phyloP scores from a whole-genome alignment of 1,140 invertebrate genomes.

The Scylla paramamosain region DNA sequence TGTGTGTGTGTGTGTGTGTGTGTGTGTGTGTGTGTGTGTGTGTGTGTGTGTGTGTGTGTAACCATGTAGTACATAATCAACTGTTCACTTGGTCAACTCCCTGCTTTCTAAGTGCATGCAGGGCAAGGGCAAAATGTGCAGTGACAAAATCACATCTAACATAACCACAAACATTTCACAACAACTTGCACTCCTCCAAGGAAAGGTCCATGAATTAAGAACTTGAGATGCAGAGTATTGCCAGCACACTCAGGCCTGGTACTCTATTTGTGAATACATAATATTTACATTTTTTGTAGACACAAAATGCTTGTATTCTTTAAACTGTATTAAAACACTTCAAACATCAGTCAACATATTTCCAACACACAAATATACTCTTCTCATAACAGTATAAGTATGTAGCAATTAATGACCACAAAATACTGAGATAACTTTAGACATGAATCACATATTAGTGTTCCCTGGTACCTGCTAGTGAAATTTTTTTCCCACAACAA shows the following conservation, averaged over 20 bases:
- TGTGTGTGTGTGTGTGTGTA: too few relatives aligned
- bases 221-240: constrained; percentile 22
- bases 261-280: not conserved
- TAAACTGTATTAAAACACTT: constrained; percentile 7
- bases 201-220: not conserved
- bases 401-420: not conserved
- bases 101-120: not conserved
- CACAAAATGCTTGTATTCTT: not conserved
- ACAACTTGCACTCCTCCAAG: not conserved
- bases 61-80: too few relatives aligned
- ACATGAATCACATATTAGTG: constrained; percentile 15
- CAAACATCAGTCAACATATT: constrained; percentile 16
- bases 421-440: not conserved
- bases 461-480: not conserved
- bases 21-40: not conserved
- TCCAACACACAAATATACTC: constrained; percentile 5
- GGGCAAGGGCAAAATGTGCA: not conserved
- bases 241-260: constrained; percentile 7
- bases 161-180: constrained; percentile 12
- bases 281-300: not conserved
- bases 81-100: not conserved
- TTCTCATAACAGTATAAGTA: not conserved
- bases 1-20: not conserved
- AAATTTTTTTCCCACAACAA: not conserved
- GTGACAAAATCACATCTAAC: not conserved